Conservation (phyloP, 2,888 invertebrate genomes). For the Rhimphoctona megacephalus region DNA sequence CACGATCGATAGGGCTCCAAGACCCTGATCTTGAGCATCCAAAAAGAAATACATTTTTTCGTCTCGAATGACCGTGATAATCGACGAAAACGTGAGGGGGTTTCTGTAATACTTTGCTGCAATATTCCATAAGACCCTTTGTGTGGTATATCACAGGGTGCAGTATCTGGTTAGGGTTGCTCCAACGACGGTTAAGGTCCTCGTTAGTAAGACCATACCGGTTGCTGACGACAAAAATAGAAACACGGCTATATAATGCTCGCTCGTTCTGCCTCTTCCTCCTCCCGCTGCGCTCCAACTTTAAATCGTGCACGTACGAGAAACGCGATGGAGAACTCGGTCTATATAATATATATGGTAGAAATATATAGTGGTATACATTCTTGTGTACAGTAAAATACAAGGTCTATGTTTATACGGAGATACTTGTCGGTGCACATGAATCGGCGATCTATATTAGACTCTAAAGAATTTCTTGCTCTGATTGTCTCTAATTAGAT, state of each 20-base stretch:
- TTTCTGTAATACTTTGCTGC: constrained; percentile 87
- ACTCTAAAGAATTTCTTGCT: constrained; percentile 14
- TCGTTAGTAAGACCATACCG: constrained; percentile 94
- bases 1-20: constrained; percentile 88
- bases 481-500: constrained; percentile 29
- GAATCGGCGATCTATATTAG: constrained; percentile 23
- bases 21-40: constrained; percentile 91
- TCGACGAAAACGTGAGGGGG: constrained; percentile 90
- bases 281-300: constrained; percentile 2
- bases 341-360: background rate
- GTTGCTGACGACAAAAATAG: constrained; percentile 86
- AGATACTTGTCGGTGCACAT: constrained; percentile 23
- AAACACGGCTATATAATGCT: constrained; percentile 69
- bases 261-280: constrained; percentile 10
- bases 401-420: constrained; percentile 2
- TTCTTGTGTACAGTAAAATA: constrained; percentile 2
- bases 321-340: constrained; percentile 14
- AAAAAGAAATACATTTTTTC: constrained; percentile 94
- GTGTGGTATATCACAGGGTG: constrained; percentile 94
- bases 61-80: constrained; percentile 93
- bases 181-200: constrained; percentile 95
- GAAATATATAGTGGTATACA: background rate
- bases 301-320: constrained; percentile 18
- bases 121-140: constrained; percentile 90
- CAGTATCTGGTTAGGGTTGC: constrained; percentile 89